These are phyloP conservation scores for Cybosia mesomella DNA, from an alignment of 2,888 invertebrate species.

Conservation along the genomic window DNA sequence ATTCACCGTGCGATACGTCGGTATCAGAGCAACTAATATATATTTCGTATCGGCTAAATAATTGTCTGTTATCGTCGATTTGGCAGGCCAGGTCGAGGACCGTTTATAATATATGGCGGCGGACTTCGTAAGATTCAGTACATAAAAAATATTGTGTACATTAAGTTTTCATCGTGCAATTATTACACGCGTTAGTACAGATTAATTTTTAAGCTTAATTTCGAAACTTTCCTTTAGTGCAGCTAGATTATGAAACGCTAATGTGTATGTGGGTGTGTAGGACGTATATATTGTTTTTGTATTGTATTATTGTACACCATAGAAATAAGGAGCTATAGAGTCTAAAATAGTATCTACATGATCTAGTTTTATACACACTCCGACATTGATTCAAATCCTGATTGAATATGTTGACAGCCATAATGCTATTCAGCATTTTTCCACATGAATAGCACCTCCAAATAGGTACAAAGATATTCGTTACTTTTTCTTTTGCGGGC, in stretches of 20 bases:
- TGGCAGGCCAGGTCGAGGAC: conserved; percentile 73
- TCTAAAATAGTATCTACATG: conserved; percentile 43
- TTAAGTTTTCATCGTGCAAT: conserved; percentile 7
- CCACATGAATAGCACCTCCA: conserved; percentile 63
- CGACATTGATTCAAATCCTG: conserved; percentile 60
- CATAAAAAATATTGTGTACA: conserved; percentile 37
- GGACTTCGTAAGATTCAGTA: conserved; percentile 64
- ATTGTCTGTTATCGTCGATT: conserved; percentile 81
- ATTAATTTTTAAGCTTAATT: neutral
- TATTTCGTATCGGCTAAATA: conserved; percentile 81
- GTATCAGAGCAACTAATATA: conserved; percentile 71
- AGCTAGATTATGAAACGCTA: neutral
- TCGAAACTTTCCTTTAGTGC: neutral
- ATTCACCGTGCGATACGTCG: conserved; percentile 69
- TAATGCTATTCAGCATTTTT: conserved; percentile 68
- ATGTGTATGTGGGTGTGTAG: neutral
- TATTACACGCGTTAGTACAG: neutral
- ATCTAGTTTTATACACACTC: conserved; percentile 59
- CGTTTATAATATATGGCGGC: conserved; percentile 79
- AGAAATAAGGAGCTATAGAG: conserved; percentile 45
- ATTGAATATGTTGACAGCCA: conserved; percentile 69
- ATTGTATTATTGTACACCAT: conserved; percentile 53
- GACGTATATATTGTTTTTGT: too few species aligned
- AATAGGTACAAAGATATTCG: conserved; percentile 63
- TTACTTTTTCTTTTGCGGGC: conserved; percentile 68